Evolutionary conservation across 2,113 vertebrate genomes (phyloP).

Genomic region (Myotis davidii): DNA sequence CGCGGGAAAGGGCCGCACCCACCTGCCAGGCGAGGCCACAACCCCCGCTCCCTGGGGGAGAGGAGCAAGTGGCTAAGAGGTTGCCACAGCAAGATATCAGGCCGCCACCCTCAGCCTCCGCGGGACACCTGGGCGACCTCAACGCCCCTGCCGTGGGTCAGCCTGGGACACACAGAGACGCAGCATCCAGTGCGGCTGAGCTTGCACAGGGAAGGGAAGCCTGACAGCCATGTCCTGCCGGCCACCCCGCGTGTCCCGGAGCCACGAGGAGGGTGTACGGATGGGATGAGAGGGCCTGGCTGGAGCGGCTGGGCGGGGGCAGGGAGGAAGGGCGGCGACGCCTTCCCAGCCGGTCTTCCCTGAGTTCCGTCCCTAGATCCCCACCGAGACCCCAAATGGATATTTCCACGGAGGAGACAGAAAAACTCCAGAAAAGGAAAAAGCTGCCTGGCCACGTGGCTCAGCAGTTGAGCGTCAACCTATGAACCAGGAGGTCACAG

Average conservation of each 20-base stretch:
- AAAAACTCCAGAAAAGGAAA: background rate
- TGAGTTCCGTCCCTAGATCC: background rate
- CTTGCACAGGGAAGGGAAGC: slow-evolving; percentile 55
- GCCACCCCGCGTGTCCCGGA: slow-evolving; percentile 57
- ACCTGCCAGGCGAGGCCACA: slow-evolving; percentile 80
- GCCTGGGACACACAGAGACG: slow-evolving; percentile 76
- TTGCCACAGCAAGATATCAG: slow-evolving; percentile 80
- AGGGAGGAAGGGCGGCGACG: background rate
- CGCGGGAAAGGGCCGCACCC: slow-evolving; percentile 78
- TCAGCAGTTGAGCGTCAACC: too few relatives aligned
- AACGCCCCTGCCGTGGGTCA: slow-evolving; percentile 66
- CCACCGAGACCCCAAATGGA: background rate
- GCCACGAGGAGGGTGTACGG: background rate
- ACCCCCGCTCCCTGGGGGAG: slow-evolving; percentile 67
- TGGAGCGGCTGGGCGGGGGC: background rate
- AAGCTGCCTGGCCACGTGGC: background rate
- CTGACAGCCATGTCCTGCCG: background rate
- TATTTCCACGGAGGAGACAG: background rate
- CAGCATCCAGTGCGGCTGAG: slow-evolving; percentile 76
- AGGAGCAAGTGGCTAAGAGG: slow-evolving; percentile 82
- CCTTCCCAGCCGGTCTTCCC: background rate
- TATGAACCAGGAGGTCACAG: too few relatives aligned
- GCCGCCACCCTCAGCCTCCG: slow-evolving; percentile 71
- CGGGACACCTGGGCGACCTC: background rate
- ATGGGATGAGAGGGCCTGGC: background rate